Evolutionary conservation across 1,140 invertebrate genomes (phyloP), one percentile per base, ranked within the genome.

Genomic region (Caenorhabditis tropicalis): DNA sequence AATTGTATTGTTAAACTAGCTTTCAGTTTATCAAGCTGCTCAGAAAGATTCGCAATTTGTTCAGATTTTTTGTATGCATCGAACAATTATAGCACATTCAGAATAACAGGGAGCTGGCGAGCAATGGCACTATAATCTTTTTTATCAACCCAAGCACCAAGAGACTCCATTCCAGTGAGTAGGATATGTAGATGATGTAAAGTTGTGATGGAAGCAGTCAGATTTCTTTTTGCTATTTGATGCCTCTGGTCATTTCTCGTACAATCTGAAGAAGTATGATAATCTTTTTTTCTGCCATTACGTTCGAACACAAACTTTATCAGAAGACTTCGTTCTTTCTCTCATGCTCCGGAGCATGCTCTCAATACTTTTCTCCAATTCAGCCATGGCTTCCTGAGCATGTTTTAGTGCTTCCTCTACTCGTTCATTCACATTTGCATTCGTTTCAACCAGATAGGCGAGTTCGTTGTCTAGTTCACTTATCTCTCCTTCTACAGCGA

Each of bases 141-240:
- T 56, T 91, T 92, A 70, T 93, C 87, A 60, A 89, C 89, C 88
- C 94, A 94, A 29, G 29, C 51, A 93, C 95, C 94, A n/a, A 98
- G 92, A 36, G 94, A 94, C 85, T 98, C 96, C 0, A 98, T 96
- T 7, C 97, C 97, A 24, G 95, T 96, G 4, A 98, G 95, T n/a
- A 99, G 92, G 95, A 99, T 98, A 89, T 99, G 96, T 31, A 99
- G 93, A 92, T 99, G 97, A 92, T 99, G 99, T 0, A 99, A 93
- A 0, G 97, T 96, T 2, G 96, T 99, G 87, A 99, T 99, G 0
- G 98, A 98, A 4, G 95, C 93, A 0, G 98, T 99, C 16, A 99
- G 93, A 93, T 99, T 98, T 86, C 94, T 94, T 92, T 99, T 99
- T n/a, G 98, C 98, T 91, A 96, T 90, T 99, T 98, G 49, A 99